These are phyloP conservation scores for Xylota segnis DNA, from an alignment of 2,888 invertebrate species.

Conservation along the genomic window DNA sequence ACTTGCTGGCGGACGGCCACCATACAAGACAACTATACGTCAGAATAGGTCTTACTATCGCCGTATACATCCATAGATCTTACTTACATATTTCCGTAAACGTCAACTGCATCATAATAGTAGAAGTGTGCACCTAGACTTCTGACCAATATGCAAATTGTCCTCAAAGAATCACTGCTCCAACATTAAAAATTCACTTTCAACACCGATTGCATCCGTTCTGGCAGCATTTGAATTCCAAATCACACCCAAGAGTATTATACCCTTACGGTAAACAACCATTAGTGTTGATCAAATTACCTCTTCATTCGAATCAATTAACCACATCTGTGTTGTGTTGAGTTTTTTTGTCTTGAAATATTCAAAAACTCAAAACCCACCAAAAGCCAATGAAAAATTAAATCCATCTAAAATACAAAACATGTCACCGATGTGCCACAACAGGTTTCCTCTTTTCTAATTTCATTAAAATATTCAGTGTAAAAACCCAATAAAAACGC, in stretches of 20 bases:
- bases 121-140: neutral
- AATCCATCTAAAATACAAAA: constrained; percentile 45
- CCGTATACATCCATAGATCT: too few relatives aligned
- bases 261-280: constrained; percentile 35
- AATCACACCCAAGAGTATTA: constrained; percentile 5
- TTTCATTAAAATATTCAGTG: constrained; percentile 70
- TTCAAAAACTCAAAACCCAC: constrained; percentile 2
- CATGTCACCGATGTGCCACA: constrained; percentile 26
- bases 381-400: constrained; percentile 40
- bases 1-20: too few relatives aligned
- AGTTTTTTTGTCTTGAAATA: constrained; percentile 15
- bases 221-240: neutral
- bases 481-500: constrained; percentile 68
- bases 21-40: too few relatives aligned
- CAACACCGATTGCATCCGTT: constrained; percentile 10
- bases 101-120: too few relatives aligned
- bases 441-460: constrained; percentile 52
- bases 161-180: neutral
- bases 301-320: constrained; percentile 24
- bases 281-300: constrained; percentile 48
- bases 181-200: constrained; percentile 12
- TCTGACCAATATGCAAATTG: neutral
- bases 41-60: too few relatives aligned
- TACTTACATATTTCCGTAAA: too few relatives aligned
- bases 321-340: neutral